Conservation (phyloP, 2,113 vertebrate species). For the Butorides virescens region DNA sequence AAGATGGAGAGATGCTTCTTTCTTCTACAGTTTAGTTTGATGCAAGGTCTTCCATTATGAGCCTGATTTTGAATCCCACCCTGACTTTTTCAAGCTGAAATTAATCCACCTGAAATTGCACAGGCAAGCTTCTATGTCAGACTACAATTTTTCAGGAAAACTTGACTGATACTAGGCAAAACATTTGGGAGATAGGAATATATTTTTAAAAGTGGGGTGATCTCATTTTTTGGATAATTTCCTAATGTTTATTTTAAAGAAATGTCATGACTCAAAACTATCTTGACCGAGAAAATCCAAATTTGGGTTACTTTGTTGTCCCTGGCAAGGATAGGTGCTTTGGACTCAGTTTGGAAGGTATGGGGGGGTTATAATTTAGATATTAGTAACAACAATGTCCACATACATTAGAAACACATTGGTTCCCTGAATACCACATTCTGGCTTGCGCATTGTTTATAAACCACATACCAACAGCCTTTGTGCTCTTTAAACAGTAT, state of each 20-base stretch:
- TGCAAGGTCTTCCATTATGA: not conserved
- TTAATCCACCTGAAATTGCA: conserved; percentile 22
- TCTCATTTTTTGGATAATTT: conserved; percentile 46
- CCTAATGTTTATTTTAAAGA: conserved; percentile 43
- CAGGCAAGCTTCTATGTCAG: not conserved
- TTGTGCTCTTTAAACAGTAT: not conserved
- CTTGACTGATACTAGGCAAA: not conserved
- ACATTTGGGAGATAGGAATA: not conserved
- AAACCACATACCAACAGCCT: conserved; percentile 15
- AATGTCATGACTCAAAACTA: conserved; percentile 42
- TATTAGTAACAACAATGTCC: not conserved
- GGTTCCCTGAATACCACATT: conserved; percentile 3
- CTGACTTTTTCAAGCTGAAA: conserved; percentile 1
- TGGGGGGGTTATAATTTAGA: not conserved
- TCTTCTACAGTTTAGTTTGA: not conserved
- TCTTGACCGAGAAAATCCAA: conserved; percentile 25
- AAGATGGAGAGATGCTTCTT: not conserved
- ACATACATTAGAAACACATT: not conserved
- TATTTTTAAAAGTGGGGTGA: conserved; percentile 11
- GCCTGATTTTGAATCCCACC: not conserved
- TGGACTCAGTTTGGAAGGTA: not conserved
- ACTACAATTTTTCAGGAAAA: not conserved
- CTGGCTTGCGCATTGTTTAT: conserved; percentile 24
- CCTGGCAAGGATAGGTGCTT: conserved; percentile 2
- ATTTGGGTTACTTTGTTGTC: conserved; percentile 13